Evolutionary conservation across 2,888 invertebrate genomes (phyloP), one percentile per base, ranked within the genome.

Genomic region (Philereme transversata): DNA sequence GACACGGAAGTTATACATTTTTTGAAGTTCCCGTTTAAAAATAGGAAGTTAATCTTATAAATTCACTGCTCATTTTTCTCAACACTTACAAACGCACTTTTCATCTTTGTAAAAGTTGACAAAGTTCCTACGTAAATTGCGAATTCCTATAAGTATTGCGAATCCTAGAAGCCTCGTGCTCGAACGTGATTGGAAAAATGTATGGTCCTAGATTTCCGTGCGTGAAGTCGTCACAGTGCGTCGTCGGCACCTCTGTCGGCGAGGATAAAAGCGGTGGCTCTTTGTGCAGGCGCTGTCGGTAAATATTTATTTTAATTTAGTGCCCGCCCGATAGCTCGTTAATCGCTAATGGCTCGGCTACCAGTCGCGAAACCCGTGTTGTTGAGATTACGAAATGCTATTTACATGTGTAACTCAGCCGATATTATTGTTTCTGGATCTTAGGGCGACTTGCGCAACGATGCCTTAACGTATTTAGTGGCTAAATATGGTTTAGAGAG

Each of bases 261-360:
- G 68, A 45, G 84, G 77, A 81, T 88, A 78, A 91, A 90, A 89
- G 90, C 77, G 77, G 73, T 65, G 75, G 73, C 83, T 87, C 84
- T 84, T 84, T 79, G 83, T 82, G 80, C 79, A 75, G 79, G 85
- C 85, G 84, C 84, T 80, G 86, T 82, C 84, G 78, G 89, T 87
- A 88, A 92, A 92, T 92, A 91, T 92, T 92, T 92, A 90, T 91
- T 92, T 92, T 91, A 92, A 92, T 92, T 90, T 90, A 90, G 87
- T 86, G 88, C 81, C 79, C 86, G 82, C 78, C 70, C 79, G 88
- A 88, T 86, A 78, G 82, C 82, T 89, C 87, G 87, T 90, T 92
- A 88, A 90, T 90, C 86, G 88, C 82, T 90, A 91, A 91, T 91
- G 90, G 88, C 82, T 83, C 77, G 81, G 88, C 88, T 82, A 84